phyloP scores from a whole-genome alignment of 2,113 vertebrate genomes.

The Caretta caretta region DNA sequence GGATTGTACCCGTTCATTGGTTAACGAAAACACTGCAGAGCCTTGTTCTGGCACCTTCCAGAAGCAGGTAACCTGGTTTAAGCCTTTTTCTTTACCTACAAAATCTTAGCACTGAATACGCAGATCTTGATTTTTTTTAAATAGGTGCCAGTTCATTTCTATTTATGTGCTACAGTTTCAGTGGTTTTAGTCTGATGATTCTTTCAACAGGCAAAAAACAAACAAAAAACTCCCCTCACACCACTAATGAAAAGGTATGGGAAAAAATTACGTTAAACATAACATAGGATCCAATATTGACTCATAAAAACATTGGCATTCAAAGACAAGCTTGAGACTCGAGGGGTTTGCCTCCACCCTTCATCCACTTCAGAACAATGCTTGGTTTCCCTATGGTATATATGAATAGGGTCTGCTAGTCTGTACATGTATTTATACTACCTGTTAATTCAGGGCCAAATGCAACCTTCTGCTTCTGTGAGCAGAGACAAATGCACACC shows the following conservation, averaged over 20 bases:
- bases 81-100: not conserved
- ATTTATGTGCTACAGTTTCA: not conserved
- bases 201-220: not conserved
- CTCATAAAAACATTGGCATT: not conserved
- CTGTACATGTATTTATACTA: rapidly evolving
- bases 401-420: not conserved
- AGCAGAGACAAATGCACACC: not conserved
- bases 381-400: not conserved
- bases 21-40: not conserved
- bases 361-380: not conserved
- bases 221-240: not conserved
- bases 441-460: not conserved
- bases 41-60: not conserved
- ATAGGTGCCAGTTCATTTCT: not conserved
- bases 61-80: not conserved
- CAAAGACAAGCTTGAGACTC: not conserved
- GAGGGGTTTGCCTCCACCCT: not conserved
- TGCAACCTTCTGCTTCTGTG: not conserved
- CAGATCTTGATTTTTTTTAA: not conserved
- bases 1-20: not conserved
- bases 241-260: not conserved
- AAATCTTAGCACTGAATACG: not conserved
- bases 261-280: no score
- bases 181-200: not conserved
- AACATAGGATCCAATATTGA: not conserved